Evolutionary conservation across 2,888 invertebrate species (phyloP).

Genomic region (Stenolophus ochropezus): DNA sequence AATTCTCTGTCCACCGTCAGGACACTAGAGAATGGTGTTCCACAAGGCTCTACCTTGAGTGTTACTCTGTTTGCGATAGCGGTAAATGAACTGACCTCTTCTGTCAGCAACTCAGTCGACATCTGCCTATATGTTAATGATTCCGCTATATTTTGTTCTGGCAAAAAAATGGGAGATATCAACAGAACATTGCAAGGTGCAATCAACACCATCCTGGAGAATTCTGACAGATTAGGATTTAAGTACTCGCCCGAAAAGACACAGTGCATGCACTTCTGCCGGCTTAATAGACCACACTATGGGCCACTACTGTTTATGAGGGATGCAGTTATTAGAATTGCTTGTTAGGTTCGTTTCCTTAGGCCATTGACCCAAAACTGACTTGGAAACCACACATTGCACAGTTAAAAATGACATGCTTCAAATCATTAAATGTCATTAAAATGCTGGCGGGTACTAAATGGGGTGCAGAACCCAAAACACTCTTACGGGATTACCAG

Average conservation of each 20-base stretch:
- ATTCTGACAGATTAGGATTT: slow-evolving; percentile 45
- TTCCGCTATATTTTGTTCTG: slow-evolving; percentile 43
- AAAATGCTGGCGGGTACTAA: slow-evolving; percentile 56
- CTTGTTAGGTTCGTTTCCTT: background rate
- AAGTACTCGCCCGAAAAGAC: slow-evolving; percentile 55
- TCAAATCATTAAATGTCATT: slow-evolving; percentile 55
- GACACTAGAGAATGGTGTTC: slow-evolving; percentile 58
- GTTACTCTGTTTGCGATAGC: slow-evolving; percentile 60
- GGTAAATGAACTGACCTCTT: slow-evolving; percentile 50
- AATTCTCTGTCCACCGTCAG: background rate
- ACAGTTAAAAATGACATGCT: too few species aligned
- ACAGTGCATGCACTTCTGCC: slow-evolving; percentile 17
- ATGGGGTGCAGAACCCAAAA: slow-evolving; percentile 58
- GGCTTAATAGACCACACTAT: slow-evolving; percentile 4
- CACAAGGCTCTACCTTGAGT: slow-evolving; percentile 60
- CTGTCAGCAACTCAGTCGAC: slow-evolving; percentile 28
- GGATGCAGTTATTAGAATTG: background rate
- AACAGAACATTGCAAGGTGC: slow-evolving; percentile 49
- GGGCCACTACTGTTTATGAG: background rate
- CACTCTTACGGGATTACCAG: slow-evolving; percentile 51
- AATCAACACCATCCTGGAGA: slow-evolving; percentile 32
- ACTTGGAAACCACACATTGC: too few species aligned
- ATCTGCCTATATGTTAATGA: slow-evolving; percentile 60
- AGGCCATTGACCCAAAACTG: background rate
- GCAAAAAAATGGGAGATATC: slow-evolving; percentile 40